Conservation (phyloP, 2,113 vertebrate species). For the Motacilla alba region DNA sequence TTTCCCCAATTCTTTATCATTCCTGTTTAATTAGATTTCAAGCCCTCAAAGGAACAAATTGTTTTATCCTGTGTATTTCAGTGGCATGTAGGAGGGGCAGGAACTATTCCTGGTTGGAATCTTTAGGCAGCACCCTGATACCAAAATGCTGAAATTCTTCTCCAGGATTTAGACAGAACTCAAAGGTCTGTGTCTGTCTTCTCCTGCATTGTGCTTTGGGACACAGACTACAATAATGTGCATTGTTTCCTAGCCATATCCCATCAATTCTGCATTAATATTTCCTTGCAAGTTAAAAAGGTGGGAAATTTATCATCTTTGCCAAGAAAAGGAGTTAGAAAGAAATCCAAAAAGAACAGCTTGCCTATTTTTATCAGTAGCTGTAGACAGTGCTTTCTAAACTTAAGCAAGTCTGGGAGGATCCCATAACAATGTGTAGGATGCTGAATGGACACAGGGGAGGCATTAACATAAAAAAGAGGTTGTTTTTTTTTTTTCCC, state of each 20-base stretch:
- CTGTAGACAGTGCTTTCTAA: background rate
- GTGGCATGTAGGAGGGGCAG: background rate
- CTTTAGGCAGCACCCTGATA: background rate
- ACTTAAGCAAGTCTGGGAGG: background rate
- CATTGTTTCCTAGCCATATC: background rate
- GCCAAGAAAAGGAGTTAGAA: background rate
- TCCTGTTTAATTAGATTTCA: background rate
- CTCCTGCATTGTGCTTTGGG: background rate
- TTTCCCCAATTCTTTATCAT: background rate
- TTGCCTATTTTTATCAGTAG: background rate
- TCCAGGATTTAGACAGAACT: background rate
- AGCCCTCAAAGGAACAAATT: background rate
- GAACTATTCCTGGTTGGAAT: background rate
- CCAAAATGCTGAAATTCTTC: background rate
- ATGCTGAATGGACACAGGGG: background rate
- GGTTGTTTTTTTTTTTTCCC: background rate
- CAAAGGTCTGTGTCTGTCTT: background rate
- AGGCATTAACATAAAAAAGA: background rate
- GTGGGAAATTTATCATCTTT: background rate
- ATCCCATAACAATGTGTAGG: background rate
- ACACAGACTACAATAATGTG: background rate
- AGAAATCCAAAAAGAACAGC: background rate
- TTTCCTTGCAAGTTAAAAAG: background rate
- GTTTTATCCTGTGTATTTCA: background rate
- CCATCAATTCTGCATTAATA: background rate